Conservation (phyloP, 2,797 vertebrate genomes). For the Salarias fasciatus region DNA sequence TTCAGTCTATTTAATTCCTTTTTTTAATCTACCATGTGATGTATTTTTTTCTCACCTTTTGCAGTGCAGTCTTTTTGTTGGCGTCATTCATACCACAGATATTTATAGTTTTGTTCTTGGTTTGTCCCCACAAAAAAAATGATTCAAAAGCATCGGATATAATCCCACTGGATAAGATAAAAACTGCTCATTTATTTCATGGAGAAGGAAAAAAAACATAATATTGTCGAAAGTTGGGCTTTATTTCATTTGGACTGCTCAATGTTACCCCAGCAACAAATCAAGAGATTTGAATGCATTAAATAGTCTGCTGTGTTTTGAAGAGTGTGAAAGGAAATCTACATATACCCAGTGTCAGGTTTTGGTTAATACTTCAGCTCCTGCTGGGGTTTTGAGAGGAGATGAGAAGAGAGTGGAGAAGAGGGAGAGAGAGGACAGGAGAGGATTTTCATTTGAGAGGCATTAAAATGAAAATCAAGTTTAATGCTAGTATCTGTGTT, state of each 20-base stretch:
- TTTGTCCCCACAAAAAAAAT: constrained; percentile 15
- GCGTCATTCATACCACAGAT: no score
- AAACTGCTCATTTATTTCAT: constrained; percentile 49
- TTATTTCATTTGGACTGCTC: constrained; percentile 1
- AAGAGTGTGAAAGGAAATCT: constrained; percentile 14
- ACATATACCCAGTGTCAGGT: constrained; percentile 10
- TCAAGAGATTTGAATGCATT: constrained; percentile 12
- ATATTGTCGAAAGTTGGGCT: constrained; percentile 17
- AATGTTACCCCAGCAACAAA: not conserved
- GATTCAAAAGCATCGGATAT: constrained; percentile 29
- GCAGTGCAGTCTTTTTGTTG: constrained; percentile 4
- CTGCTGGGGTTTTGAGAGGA: not conserved
- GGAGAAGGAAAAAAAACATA: constrained; percentile 45
- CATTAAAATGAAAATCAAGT: no score
- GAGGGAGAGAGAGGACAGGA: not conserved
- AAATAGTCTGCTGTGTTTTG: constrained; percentile 3
- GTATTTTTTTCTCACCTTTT: constrained; percentile 24
- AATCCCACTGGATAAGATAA: constrained; percentile 46
- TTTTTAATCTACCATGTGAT: constrained; percentile 6
- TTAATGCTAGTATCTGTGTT: no score
- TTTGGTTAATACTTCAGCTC: constrained; percentile 20
- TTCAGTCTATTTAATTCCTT: not conserved
- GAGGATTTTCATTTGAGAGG: not conserved
- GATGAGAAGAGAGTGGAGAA: not conserved
- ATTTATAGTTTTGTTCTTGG: constrained; percentile 4